Percentiles rank a stretch among this genome's conserved stretches.
Evolutionary conservation across 2,113 vertebrate genomes (phyloP).

Genomic region (Bufo gargarizans): DNA sequence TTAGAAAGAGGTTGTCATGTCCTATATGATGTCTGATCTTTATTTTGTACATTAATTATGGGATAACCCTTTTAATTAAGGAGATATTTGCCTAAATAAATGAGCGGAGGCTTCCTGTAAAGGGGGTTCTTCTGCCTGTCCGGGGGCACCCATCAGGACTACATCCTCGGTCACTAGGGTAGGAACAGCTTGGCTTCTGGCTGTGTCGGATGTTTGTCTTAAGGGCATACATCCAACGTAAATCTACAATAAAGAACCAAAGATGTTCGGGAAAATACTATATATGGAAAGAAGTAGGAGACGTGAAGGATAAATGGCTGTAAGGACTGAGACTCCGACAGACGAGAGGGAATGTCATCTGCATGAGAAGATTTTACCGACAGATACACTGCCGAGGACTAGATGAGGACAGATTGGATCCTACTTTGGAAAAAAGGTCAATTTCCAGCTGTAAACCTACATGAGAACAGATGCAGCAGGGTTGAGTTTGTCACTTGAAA

Average conservation of each 20-base stretch:
- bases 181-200: slow-evolving; percentile 36
- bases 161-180: slow-evolving; percentile 7
- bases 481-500: not conserved
- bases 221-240: slow-evolving; percentile 49
- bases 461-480: not conserved
- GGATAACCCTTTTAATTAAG: no score
- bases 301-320: not conserved
- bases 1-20: no score
- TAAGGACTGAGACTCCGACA: not conserved
- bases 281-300: slow-evolving; percentile 47
- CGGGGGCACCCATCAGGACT: not conserved
- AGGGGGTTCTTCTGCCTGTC: not conserved
- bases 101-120: no score
- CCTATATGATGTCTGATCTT: no score
- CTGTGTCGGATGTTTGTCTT: slow-evolving; percentile 43
- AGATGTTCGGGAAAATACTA: slow-evolving; percentile 28
- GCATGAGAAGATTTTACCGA: not conserved
- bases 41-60: no score
- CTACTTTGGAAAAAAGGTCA: no score
- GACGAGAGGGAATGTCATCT: not conserved
- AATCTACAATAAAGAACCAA: slow-evolving; percentile 15
- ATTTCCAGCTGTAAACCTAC: not conserved
- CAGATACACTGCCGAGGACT: not conserved
- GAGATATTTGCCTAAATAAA: no score
- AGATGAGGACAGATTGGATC: not conserved